phyloP scores from a whole-genome alignment of 2,888 invertebrate species.

The Abscondita cerata region DNA sequence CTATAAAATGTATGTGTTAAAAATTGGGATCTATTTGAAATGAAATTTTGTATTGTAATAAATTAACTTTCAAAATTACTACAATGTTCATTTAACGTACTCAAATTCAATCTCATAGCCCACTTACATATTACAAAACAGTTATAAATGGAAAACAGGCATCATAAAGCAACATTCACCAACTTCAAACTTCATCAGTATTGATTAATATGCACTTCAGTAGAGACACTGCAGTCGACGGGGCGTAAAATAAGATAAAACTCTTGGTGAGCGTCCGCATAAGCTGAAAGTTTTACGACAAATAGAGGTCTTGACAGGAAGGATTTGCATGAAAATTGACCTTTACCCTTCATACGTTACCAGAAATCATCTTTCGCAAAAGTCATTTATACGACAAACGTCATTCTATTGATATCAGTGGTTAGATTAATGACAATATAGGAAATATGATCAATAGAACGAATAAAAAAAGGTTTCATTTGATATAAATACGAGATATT shows the following conservation, averaged over 20 bases:
- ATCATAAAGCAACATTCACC: constrained; percentile 43
- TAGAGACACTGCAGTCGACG: constrained; percentile 47
- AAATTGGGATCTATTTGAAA: too few relatives aligned
- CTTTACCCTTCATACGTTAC: constrained; percentile 42
- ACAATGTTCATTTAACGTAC: too few relatives aligned
- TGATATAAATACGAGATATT: constrained; percentile 25
- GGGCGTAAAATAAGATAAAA: constrained; percentile 53
- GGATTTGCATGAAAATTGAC: constrained; percentile 55
- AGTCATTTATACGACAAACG: constrained; percentile 32
- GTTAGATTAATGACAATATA: constrained; percentile 29
- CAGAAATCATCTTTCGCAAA: constrained; percentile 36
- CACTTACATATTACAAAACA: too few relatives aligned
- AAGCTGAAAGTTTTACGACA: constrained; percentile 46
- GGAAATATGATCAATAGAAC: background rate
- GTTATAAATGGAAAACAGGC: too few relatives aligned
- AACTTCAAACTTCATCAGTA: constrained; percentile 49
- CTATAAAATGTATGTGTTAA: too few relatives aligned
- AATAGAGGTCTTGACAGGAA: constrained; percentile 51
- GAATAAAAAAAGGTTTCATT: constrained; percentile 25
- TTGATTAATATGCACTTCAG: constrained; percentile 52
- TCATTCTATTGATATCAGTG: constrained; percentile 31
- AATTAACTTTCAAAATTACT: too few relatives aligned
- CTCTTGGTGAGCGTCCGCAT: constrained; percentile 39
- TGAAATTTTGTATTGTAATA: too few relatives aligned
- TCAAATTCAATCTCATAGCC: too few relatives aligned